These are phyloP conservation scores for Chrysogorgia sp. DNA, from an alignment of 92 coral and sea anemone genomes.

Conservation along the genomic window DNA sequence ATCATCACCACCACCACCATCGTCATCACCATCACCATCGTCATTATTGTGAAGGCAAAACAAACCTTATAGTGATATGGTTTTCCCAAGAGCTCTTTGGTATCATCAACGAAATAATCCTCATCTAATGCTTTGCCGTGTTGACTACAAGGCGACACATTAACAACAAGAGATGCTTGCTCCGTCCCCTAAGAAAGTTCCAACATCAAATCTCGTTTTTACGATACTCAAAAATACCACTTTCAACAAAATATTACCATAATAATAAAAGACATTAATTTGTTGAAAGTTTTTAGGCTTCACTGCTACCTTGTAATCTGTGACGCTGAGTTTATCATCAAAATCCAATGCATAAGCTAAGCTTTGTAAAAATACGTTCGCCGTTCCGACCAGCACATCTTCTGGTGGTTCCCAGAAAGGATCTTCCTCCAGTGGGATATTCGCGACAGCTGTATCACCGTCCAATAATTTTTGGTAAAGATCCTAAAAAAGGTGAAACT, in stretches of 20 bases:
- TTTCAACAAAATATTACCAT: neutral
- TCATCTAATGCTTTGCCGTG: conserved; percentile 85
- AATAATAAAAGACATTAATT: neutral
- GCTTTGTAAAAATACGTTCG: conserved; percentile 95
- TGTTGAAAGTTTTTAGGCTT: neutral
- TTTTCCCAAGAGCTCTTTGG: conserved; percentile 84
- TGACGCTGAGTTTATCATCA: conserved; percentile 91
- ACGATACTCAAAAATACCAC: neutral
- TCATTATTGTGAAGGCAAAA: neutral
- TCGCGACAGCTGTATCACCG: conserved; percentile 70
- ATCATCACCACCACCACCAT: too few relatives aligned
- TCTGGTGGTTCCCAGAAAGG: conserved; percentile 99
- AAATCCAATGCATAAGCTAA: conserved; percentile 91
- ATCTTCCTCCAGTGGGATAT: conserved; percentile 81
- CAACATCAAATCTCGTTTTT: too few relatives aligned
- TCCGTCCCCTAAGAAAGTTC: conserved; percentile 72
- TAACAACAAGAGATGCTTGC: conserved; percentile 84
- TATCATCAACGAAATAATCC: conserved; percentile 89
- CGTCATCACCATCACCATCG: too few relatives aligned
- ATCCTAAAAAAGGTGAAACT: conserved; percentile 58
- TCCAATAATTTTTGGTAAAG: conserved; percentile 84
- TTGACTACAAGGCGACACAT: conserved; percentile 84
- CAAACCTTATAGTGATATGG: conserved; percentile 91
- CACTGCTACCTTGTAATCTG: conserved; percentile 85
- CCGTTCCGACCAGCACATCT: conserved; percentile 91